A percentile compares a stretch with the other conserved stretches of the same genome.
These are phyloP conservation scores for Samia ricini DNA, from an alignment of 1,140 invertebrate species.

Conservation along the genomic window DNA sequence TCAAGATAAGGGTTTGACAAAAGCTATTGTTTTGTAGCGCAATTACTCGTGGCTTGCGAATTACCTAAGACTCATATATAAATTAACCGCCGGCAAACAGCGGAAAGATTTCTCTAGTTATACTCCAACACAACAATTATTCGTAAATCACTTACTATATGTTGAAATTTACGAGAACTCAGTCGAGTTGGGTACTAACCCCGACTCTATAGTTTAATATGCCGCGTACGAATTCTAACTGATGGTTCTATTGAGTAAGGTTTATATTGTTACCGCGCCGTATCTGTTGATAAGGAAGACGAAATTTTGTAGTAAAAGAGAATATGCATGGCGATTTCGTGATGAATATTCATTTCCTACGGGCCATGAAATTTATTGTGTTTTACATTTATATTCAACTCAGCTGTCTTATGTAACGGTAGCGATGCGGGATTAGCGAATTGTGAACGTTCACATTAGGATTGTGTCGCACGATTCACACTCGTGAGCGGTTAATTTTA, in stretches of 20 bases:
- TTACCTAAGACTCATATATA: constrained; percentile 78
- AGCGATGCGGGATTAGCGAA: constrained; percentile 73
- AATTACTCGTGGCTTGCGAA: constrained; percentile 75
- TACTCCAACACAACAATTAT: constrained; percentile 78
- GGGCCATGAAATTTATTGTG: constrained; percentile 78
- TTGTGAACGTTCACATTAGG: constrained; percentile 66
- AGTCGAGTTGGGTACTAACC: constrained; percentile 46
- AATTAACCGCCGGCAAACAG: constrained; percentile 76
- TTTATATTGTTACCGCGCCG: constrained; percentile 41
- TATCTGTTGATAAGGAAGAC: constrained; percentile 44
- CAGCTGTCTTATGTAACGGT: constrained; percentile 76
- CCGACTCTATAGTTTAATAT: constrained; percentile 34
- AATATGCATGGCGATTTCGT: constrained; percentile 77
- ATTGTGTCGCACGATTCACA: constrained; percentile 42
- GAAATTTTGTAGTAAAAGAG: constrained; percentile 69
- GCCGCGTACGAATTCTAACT: constrained; percentile 50
- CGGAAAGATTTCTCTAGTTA: constrained; percentile 78
- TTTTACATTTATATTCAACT: constrained; percentile 78
- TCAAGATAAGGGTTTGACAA: constrained; percentile 74
- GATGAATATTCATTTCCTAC: constrained; percentile 78
- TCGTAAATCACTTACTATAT: constrained; percentile 78
- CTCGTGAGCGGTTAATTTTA: constrained; percentile 50
- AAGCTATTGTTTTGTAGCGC: constrained; percentile 75
- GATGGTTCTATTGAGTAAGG: constrained; percentile 44
- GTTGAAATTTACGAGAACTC: constrained; percentile 75